These are phyloP conservation scores for Xiphorhynchus elegans DNA, from an alignment of 2,113 vertebrate genomes.

Conservation along the genomic window DNA sequence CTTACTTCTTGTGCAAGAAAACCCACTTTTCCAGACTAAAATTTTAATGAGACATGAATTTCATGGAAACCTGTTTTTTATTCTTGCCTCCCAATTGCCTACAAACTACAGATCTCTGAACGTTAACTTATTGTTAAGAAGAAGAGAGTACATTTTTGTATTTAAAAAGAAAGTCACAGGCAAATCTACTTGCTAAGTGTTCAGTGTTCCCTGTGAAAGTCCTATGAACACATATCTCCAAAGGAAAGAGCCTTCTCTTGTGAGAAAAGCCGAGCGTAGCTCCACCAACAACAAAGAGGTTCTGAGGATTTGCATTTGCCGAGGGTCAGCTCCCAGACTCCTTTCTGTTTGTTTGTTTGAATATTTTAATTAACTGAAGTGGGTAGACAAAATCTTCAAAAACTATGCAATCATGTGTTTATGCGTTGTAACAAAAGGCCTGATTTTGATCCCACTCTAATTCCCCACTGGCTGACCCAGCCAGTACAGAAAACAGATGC, in stretches of 20 bases:
- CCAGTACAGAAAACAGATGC: not conserved
- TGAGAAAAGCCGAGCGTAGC: not conserved
- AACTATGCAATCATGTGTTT: not conserved
- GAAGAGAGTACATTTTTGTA: not conserved
- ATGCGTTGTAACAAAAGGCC: not conserved
- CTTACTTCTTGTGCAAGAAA: not conserved
- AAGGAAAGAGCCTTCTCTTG: not conserved
- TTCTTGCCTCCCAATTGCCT: not conserved
- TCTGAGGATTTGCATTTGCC: not conserved
- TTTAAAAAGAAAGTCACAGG: not conserved
- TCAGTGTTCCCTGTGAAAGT: not conserved
- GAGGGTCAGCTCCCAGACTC: not conserved
- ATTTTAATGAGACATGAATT: not conserved
- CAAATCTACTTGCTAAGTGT: not conserved
- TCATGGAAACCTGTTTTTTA: not conserved
- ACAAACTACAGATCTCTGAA: not conserved
- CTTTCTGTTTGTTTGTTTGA: conserved; percentile 10
- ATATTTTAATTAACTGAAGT: conserved; percentile 18
- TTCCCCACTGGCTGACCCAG: not conserved
- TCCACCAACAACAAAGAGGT: not conserved
- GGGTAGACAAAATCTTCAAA: not conserved
- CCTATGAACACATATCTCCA: not conserved
- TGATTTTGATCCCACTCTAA: conserved; percentile 12
- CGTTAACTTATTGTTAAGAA: not conserved
- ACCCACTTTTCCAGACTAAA: not conserved